Base-by-base conservation (phyloP, 2,888 invertebrate genomes). In the Ctena decussata region DNA sequence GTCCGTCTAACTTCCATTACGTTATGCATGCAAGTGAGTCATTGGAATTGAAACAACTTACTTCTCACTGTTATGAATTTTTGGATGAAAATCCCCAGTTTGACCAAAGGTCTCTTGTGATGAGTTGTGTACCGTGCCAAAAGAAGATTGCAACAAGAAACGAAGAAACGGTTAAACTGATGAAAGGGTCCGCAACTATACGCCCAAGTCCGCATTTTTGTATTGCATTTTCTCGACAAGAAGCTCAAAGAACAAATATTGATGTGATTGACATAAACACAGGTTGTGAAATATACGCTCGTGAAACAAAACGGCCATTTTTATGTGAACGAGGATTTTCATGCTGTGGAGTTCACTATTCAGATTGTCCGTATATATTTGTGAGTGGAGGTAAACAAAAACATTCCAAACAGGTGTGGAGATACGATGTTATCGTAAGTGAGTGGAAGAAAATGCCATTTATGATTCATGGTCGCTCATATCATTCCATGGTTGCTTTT, bases 321-420 rank as follows among this genome's bases (percentile, higher is more conserved):
- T 21, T 65, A 18, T 65, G 65, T 65, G 65, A 65, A 21, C 32
- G 65, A 35, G 65, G 65, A 18, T 65, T 65, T 35, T 27, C 65
- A n/a, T 65, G 65, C 21, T 65, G 65, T 21, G 35, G 65, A 35
- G 65, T 35, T 12, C 65, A 65, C 18, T 65, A 35, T 35, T 6
- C 3, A 12, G 65, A 65, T 15, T 65, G 65, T 35, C 65, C 65
- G 24, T 65, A 65, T 35, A 35, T 65, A 18, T 65, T 35, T n/a
- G 65, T 65, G 21, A 65, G 65, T 35, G 65, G 65, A 0, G 65
- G 65, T 18, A 65, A 35, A 21, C 65, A 65, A 35, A 65, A 65
- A 65, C 65, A 65, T 65, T 65, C 65, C 35, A 65, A 30, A 65
- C 65, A 65, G 21, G 15, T 65, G 65, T 65, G 65, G 65, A 32